Base-by-base conservation (phyloP, 2,888 invertebrate species). In the Spilarctia lutea region DNA sequence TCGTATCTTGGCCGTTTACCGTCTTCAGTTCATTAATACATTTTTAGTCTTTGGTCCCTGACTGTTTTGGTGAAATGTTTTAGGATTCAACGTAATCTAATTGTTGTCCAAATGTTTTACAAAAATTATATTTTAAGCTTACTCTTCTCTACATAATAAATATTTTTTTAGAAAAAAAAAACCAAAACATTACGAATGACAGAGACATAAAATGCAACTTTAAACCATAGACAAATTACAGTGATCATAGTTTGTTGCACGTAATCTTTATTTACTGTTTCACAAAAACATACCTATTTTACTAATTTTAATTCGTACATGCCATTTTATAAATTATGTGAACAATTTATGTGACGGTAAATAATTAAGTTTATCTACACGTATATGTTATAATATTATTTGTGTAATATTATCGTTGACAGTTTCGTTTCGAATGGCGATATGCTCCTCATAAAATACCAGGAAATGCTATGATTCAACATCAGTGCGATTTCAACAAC, bases 391-490 rank as follows among this genome's bases (percentile, higher is more conserved):
- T 85, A 83, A 86, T 91, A 89, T 91, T 93, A 91, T 93, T 94
- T 93, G 91, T 92, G 91, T 92, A 91, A 91, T 87, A 86, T 81
- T 88, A 89, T 91, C 86, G 88, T 90, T 94, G 94, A 92, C 94
- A 94, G 92, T 92, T 92, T 93, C 85, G 86, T 92, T 93, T 94
- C 91, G 92, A 94, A 94, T 94, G 94, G 94, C 93, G 92, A 92
- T 94, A 92, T 92, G 92, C 88, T 90, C 86, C 87, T 93, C 90
- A 90, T 92, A 93, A 93, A 95, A 94, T 96, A 96, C 96, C 94
- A 95, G 95, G 96, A 96, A 96, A 95, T 94, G 93, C 94, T 94
- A 94, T 96, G 96, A 96, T 92, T 96, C 96, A 96, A 94, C 94
- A 87, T 86, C 82, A 88, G 81, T 83, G 89, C 86, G 87, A 85